Evolutionary conservation across 2,797 vertebrate species (phyloP), one percentile per base, ranked within the genome.

Genomic region (Amblyraja radiata): DNA sequence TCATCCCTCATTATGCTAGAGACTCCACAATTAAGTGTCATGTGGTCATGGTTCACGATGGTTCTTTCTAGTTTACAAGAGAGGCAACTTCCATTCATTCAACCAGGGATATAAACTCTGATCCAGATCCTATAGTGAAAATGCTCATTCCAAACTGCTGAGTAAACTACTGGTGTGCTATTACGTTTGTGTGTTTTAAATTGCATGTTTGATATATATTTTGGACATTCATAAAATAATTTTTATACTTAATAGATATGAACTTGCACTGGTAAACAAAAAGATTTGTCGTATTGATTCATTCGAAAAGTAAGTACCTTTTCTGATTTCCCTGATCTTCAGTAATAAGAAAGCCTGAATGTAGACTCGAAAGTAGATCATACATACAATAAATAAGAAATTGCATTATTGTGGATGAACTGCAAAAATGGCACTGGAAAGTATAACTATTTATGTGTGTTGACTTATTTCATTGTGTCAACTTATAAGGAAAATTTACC

Each of bases 211-310:
- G 36, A 1, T 4, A 9, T 25, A 13, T 46, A 39, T 73, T 73
- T 71, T 71, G 36, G 21, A 46, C 46, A 32, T 46, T 21, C 68
- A n/a, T 28, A 65, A 88, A 65, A 88, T 73, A 73, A 54, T 73
- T 91, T 90, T 28, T 74, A 73, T 74, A 54, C 54, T 95, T 94
- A 83, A 93, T 95, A 99, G 98, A 93, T 99, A 99, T 94, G 97
- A 97, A 93, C 95, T 98, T 93, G 98, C 98, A 93, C 96, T 98
- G 93, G 95, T 96, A 94, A 95, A 97, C 94, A 95, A 96, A 93
- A 97, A 95, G 94, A 97, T 99, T 88, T 94, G 94, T 1, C 96
- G 97, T 0, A 95, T 99, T 94, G 97, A 94, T 93, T 94, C 96
- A 93, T 93, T 95, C 65, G 95, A 97, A 95, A 97, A 96, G 98